Percentiles rank a stretch among this genome's conserved stretches.
These are phyloP conservation scores for Semaprochilodus insignis DNA, from an alignment of 2,797 vertebrate genomes.

Conservation along the genomic window DNA sequence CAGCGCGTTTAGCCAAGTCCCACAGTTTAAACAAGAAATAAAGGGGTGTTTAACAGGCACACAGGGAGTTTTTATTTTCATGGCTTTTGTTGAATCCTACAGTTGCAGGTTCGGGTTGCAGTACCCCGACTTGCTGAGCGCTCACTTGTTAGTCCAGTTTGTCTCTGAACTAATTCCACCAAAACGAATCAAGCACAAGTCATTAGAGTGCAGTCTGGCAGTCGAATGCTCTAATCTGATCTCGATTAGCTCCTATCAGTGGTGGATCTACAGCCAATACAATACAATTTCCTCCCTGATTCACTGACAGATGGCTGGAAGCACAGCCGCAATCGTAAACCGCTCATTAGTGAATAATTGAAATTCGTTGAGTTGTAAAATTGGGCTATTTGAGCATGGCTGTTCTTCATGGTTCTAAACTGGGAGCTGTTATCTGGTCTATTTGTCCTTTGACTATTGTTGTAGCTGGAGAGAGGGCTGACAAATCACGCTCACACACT, in stretches of 20 bases:
- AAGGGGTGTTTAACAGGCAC: not conserved
- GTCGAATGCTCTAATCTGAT: not conserved
- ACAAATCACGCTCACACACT: not conserved
- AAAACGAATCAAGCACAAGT: not conserved
- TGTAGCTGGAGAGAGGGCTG: constrained; percentile 19
- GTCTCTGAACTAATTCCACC: not conserved
- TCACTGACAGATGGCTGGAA: constrained; percentile 38
- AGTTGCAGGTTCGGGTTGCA: not conserved
- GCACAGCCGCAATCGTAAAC: constrained; percentile 20
- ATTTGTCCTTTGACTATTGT: constrained; percentile 1
- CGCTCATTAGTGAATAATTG: constrained; percentile 38
- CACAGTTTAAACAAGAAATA: not conserved
- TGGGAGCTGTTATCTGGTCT: not conserved
- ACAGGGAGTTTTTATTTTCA: not conserved
- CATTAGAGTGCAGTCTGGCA: constrained; percentile 24
- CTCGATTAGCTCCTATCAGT: constrained; percentile 15
- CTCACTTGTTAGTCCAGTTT: not conserved
- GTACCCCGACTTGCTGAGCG: not conserved
- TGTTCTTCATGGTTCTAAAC: not conserved
- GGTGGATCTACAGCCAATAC: constrained; percentile 16
- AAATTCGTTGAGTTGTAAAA: constrained; percentile 35
- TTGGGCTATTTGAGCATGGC: not conserved
- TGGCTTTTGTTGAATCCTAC: not conserved
- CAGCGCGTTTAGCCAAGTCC: constrained; percentile 15
- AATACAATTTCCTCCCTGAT: constrained; percentile 27